Conservation (phyloP, 2,888 invertebrate genomes). For the Pristionchus arcanus region DNA sequence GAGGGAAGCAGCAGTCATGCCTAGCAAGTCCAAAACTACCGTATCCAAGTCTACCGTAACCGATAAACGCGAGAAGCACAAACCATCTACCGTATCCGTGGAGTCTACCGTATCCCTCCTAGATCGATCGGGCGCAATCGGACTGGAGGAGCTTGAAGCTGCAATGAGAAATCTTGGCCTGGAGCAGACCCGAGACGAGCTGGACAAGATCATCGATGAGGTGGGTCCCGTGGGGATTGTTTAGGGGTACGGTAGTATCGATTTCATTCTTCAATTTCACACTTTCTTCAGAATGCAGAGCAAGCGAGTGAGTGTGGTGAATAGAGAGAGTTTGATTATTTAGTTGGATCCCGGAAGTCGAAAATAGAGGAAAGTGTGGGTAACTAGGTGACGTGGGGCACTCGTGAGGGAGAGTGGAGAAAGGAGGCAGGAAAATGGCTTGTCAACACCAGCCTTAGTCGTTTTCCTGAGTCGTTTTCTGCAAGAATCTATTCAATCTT, state of each 20-base stretch:
- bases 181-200: constrained; percentile 74
- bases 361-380: not conserved
- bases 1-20: not conserved
- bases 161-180: constrained; percentile 77
- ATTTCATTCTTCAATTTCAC: not conserved
- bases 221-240: constrained; percentile 57
- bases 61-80: not conserved
- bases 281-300: not conserved
- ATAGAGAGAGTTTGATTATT: not conserved
- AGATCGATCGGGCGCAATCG: constrained; percentile 71
- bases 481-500: not conserved
- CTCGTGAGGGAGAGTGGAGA: not conserved
- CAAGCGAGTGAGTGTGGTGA: not conserved
- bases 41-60: not conserved
- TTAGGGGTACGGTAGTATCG: not conserved
- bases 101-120: constrained; percentile 26
- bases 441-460: not conserved
- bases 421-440: not conserved
- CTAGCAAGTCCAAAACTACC: not conserved
- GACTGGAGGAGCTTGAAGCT: constrained; percentile 72
- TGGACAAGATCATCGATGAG: constrained; percentile 77
- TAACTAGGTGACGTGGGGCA: not conserved
- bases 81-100: not conserved
- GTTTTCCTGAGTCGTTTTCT: not conserved
- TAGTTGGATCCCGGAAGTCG: not conserved